phyloP scores from a whole-genome alignment of 2,888 invertebrate genomes.

The Xiphydria camelus region DNA sequence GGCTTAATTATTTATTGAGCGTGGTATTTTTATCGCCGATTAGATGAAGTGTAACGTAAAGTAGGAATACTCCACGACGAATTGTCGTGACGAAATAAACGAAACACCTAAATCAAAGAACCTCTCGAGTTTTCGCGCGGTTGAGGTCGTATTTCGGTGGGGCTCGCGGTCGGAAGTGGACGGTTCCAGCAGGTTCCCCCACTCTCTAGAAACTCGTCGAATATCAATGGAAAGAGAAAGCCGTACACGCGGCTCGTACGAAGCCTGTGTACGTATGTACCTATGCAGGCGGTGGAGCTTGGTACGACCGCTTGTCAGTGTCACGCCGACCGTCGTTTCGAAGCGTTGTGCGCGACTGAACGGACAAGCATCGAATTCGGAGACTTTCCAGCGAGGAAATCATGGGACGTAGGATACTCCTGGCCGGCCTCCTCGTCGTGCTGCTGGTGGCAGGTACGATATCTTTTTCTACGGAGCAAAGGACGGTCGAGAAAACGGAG shows the following conservation, averaged over 20 bases:
- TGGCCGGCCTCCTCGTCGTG: constrained; percentile 31
- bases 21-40: background rate
- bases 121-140: too few species aligned
- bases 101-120: too few species aligned
- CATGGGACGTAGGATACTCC: constrained; percentile 20
- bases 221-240: constrained; percentile 38
- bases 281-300: constrained; percentile 5
- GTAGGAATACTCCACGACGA: background rate
- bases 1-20: constrained; percentile 34
- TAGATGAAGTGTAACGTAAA: background rate
- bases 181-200: constrained; percentile 24
- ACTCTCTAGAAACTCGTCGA: constrained; percentile 6
- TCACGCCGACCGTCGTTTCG: constrained; percentile 20
- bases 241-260: constrained; percentile 20
- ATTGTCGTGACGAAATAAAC: too few species aligned
- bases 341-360: constrained; percentile 24
- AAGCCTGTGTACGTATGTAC: constrained; percentile 7
- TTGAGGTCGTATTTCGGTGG: background rate
- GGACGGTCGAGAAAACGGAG: too few species aligned
- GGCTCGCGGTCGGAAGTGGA: background rate
- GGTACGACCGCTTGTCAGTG: constrained; percentile 20
- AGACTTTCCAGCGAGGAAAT: too few species aligned
- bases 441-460: constrained; percentile 17
- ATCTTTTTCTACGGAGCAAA: too few species aligned
- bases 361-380: too few species aligned